Conservation (phyloP, 2,113 vertebrate species). For the Megaleporinus macrocephalus region DNA sequence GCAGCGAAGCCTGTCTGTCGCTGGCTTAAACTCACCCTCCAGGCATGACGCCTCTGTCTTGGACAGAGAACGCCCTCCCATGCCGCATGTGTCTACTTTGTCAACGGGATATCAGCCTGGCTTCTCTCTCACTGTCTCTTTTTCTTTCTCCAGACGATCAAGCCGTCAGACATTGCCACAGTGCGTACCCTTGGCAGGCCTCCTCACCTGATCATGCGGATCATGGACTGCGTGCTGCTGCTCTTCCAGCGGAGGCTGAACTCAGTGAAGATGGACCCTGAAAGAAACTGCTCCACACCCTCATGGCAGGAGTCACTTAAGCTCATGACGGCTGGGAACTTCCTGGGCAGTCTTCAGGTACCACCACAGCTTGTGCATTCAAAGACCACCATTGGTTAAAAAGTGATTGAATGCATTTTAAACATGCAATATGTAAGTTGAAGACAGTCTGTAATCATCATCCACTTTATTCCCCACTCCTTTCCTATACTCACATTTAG, state of each 20-base stretch:
- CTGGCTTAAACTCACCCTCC: background rate
- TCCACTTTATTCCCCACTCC: no score
- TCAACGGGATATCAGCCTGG: background rate
- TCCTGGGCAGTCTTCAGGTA: slow-evolving; percentile 93
- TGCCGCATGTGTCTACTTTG: background rate
- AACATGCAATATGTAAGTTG: background rate
- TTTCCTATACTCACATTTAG: no score
- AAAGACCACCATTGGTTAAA: background rate
- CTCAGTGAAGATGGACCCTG: slow-evolving; percentile 82
- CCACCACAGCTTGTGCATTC: background rate
- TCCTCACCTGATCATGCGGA: slow-evolving; percentile 96
- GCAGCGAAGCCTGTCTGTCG: background rate
- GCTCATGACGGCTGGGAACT: slow-evolving; percentile 96
- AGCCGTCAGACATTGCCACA: slow-evolving; percentile 92
- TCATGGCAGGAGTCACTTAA: slow-evolving; percentile 97
- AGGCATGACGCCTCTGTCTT: background rate
- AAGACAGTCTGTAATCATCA: no score
- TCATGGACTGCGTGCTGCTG: slow-evolving; percentile 96
- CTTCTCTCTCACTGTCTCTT: background rate
- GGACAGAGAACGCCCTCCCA: background rate
- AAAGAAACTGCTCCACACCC: slow-evolving; percentile 82
- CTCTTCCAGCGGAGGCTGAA: slow-evolving; percentile 90
- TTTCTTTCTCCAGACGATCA: slow-evolving; percentile 84
- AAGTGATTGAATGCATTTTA: background rate
- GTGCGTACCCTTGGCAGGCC: slow-evolving; percentile 92